Evolutionary conservation across 2,797 vertebrate genomes (phyloP).

Genomic region (Hippocampus kuda): DNA sequence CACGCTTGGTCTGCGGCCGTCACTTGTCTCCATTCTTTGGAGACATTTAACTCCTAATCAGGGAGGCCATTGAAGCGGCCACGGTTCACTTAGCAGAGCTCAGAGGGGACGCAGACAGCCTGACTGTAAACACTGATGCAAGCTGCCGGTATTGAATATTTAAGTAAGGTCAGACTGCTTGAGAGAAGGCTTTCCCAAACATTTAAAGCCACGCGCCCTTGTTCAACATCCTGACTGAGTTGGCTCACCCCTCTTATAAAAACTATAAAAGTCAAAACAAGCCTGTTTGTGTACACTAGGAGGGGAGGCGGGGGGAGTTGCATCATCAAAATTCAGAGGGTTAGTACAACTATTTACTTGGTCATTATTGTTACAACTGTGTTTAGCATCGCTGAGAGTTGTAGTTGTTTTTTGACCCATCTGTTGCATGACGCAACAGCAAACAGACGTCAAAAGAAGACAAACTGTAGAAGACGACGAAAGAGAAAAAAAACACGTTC

Average conservation of each 20-base stretch:
- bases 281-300: not conserved
- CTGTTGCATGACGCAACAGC: not conserved
- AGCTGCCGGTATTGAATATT: conserved; percentile 3
- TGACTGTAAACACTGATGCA: not conserved
- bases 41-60: conserved; percentile 21
- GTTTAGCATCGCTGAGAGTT: not conserved
- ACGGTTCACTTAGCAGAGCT: not conserved
- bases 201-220: not conserved
- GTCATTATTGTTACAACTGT: not conserved
- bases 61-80: conserved; percentile 7
- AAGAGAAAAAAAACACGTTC: not conserved
- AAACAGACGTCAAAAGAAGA: not conserved
- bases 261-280: not conserved
- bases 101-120: conserved; percentile 3
- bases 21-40: conserved; percentile 24
- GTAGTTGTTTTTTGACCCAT: not conserved
- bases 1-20: conserved; percentile 21
- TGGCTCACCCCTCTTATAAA: not conserved
- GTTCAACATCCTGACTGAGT: not conserved
- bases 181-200: not conserved
- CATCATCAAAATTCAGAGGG: not conserved
- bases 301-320: too few species aligned
- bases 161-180: not conserved
- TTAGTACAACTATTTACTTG: not conserved
- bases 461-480: not conserved